Conservation (phyloP, 1,140 invertebrate genomes). For the Sminthurides bifidus region DNA sequence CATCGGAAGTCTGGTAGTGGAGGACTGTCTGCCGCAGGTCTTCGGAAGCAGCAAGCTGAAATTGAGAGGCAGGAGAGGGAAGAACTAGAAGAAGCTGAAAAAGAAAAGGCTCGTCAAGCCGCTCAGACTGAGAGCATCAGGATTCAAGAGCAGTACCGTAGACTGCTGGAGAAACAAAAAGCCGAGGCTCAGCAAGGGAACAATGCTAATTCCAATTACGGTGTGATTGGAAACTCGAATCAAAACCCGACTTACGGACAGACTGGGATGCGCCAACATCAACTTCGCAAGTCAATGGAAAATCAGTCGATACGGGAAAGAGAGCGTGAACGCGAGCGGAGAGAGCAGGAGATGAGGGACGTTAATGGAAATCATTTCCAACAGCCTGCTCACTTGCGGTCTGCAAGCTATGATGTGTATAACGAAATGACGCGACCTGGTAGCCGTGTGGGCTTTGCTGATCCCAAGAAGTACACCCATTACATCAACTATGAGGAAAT, state of each 20-base stretch:
- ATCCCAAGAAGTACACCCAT: slow-evolving; percentile 54
- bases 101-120: slow-evolving; percentile 34
- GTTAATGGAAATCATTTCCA: slow-evolving; percentile 21
- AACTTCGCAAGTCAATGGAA: slow-evolving; percentile 23
- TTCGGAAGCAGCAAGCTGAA: slow-evolving; percentile 34
- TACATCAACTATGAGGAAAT: slow-evolving; percentile 76
- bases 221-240: slow-evolving; percentile 15
- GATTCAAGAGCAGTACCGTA: slow-evolving; percentile 41
- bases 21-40: slow-evolving; percentile 38
- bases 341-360: slow-evolving; percentile 16
- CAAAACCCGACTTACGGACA: background rate
- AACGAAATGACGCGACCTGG: slow-evolving; percentile 42
- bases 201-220: slow-evolving; percentile 16
- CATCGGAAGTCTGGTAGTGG: slow-evolving; percentile 51
- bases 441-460: slow-evolving; percentile 43
- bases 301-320: slow-evolving; percentile 23
- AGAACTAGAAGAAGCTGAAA: slow-evolving; percentile 31
- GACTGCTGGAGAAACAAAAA: slow-evolving; percentile 36
- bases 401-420: slow-evolving; percentile 39
- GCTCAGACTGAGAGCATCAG: slow-evolving; percentile 36
- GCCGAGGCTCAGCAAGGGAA: slow-evolving; percentile 11
- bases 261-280: slow-evolving; percentile 15
- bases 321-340: slow-evolving; percentile 32
- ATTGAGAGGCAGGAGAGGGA: slow-evolving; percentile 29
- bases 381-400: slow-evolving; percentile 39